A percentile compares a stretch with the other conserved stretches of the same genome.
Conservation (phyloP, 1,140 invertebrate genomes). For the Drosophila orosa region DNA sequence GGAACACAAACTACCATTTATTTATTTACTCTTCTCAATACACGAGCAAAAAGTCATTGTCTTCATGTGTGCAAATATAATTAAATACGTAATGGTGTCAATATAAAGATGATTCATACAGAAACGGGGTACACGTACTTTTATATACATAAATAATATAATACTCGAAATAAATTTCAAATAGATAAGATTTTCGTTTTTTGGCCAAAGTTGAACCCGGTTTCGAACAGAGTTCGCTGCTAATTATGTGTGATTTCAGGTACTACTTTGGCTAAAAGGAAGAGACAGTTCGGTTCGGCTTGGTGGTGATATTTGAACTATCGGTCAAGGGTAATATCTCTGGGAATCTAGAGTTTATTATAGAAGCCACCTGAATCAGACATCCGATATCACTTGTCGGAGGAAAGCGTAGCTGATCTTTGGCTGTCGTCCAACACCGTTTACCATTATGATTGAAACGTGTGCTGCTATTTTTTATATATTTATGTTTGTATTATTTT, state of each 20-base stretch:
- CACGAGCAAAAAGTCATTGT: background rate
- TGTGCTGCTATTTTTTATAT: slow-evolving; percentile 18
- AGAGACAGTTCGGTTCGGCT: background rate
- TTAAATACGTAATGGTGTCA: slow-evolving; percentile 6
- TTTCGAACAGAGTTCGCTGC: background rate
- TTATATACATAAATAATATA: background rate
- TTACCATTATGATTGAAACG: slow-evolving; percentile 41
- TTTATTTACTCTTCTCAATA: slow-evolving; percentile 1
- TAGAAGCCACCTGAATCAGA: background rate
- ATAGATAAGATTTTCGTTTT: background rate
- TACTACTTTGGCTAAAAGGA: background rate
- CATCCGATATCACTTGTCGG: background rate
- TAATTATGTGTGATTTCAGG: background rate
- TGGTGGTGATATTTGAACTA: background rate
- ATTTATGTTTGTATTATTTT: background rate
- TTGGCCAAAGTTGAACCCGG: background rate
- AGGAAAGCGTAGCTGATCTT: slow-evolving; percentile 20
- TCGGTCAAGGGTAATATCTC: background rate
- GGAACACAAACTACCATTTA: slow-evolving; percentile 14
- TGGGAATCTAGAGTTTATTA: background rate
- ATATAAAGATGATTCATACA: background rate
- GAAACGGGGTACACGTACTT: background rate
- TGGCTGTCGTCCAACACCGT: slow-evolving; percentile 12
- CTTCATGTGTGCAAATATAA: background rate
- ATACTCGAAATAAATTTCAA: background rate